Conservation (phyloP, 2,888 invertebrate species). For the Heliconius aoede region DNA sequence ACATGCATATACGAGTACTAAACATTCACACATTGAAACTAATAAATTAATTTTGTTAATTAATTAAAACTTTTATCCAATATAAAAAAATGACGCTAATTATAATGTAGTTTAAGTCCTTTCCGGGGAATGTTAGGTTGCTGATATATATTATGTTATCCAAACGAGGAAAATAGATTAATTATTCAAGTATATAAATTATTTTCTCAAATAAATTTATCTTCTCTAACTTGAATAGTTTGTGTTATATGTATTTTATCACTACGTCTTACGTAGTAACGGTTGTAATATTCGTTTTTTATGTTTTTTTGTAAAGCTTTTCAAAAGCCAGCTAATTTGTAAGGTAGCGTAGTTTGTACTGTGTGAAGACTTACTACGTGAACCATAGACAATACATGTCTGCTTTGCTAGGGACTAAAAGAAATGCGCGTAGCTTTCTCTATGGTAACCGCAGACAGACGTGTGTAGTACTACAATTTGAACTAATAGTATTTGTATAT, state of each 20-base stretch:
- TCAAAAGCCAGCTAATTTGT: background rate
- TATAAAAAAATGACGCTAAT: no score
- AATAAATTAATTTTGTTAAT: no score
- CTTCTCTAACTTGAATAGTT: no score
- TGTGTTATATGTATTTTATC: background rate
- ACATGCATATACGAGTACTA: no score
- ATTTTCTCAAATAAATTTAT: no score
- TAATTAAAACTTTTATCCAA: no score
- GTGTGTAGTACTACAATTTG: constrained; percentile 11
- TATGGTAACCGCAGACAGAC: constrained; percentile 22
- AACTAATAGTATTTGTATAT: background rate
- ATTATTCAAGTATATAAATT: no score
- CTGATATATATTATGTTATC: no score
- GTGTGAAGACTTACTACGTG: constrained; percentile 7
- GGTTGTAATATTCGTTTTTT: constrained; percentile 4
- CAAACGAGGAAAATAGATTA: no score
- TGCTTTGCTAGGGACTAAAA: background rate
- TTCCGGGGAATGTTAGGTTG: no score
- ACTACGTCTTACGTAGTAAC: background rate
- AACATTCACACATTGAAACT: no score
- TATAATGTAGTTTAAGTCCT: no score
- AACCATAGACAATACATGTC: constrained; percentile 16
- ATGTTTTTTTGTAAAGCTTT: background rate
- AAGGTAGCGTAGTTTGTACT: background rate
- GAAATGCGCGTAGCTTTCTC: background rate